phyloP scores from a whole-genome alignment of 2,113 vertebrate species.

The Brachirus orientalis region DNA sequence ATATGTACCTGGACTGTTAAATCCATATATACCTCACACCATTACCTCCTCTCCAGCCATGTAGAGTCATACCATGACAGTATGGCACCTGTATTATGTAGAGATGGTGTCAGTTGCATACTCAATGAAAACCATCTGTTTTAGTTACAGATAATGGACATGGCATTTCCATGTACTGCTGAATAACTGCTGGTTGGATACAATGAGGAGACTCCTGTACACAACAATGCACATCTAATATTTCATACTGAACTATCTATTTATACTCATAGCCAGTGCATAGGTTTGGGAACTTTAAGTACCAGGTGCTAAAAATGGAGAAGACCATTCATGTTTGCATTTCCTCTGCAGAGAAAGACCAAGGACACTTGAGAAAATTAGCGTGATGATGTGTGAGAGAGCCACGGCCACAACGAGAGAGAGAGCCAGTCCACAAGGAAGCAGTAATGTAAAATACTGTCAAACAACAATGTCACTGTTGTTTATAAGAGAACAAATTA shows the following conservation, averaged over 20 bases:
- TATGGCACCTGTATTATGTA: conserved; percentile 53
- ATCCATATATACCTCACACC: conserved; percentile 60
- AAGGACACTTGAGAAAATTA: no score
- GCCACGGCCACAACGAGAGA: no score
- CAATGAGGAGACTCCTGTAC: conserved; percentile 1
- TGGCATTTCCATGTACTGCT: conserved; percentile 23
- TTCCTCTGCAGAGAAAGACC: no score
- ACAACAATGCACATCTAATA: not conserved
- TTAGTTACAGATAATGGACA: conserved; percentile 45
- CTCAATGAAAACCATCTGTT: conserved; percentile 32
- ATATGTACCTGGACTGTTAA: conserved; percentile 62
- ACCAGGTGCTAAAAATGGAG: no score
- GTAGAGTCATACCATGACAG: conserved; percentile 48
- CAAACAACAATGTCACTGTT: no score
- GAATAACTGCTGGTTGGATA: conserved; percentile 1
- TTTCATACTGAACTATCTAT: not conserved
- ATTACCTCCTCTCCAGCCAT: conserved; percentile 58
- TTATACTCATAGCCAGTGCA: no score
- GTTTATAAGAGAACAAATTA: no score
- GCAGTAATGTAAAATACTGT: no score
- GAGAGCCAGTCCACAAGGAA: no score
- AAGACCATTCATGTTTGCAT: no score
- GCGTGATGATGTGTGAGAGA: no score
- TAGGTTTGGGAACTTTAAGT: no score
- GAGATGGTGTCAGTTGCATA: conserved; percentile 49